Evolutionary conservation across 2,888 invertebrate genomes (phyloP).

Genomic region (Acleris emargana): DNA sequence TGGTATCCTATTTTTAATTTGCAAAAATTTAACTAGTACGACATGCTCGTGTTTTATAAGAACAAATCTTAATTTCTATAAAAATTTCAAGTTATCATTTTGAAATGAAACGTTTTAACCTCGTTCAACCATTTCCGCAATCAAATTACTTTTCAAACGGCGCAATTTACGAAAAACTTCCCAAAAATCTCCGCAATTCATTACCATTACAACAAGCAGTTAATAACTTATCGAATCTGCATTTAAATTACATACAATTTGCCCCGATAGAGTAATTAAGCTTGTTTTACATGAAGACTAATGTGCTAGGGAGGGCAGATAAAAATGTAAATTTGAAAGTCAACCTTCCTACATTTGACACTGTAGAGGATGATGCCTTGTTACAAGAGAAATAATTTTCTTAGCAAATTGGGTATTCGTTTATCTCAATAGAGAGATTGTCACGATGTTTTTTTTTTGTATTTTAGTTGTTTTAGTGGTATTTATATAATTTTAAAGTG

Average conservation of each 20-base stretch:
- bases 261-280: conserved; percentile 66
- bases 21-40: no score
- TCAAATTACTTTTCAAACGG: not conserved
- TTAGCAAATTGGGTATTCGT: not conserved
- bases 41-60: no score
- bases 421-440: not conserved
- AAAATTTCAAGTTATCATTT: no score
- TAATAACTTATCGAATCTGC: conserved; percentile 57
- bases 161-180: conserved; percentile 1
- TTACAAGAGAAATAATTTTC: not conserved
- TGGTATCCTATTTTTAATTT: no score
- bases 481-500: no score
- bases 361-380: not conserved
- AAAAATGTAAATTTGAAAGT: conserved; percentile 60
- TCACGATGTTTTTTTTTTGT: not conserved
- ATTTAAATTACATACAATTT: conserved; percentile 75
- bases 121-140: not conserved
- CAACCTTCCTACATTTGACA: conserved; percentile 34
- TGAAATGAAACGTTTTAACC: no score
- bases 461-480: no score
- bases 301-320: conserved; percentile 53
- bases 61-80: no score
- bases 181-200: not conserved
- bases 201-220: conserved; percentile 52
- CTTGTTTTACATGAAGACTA: conserved; percentile 65